Conservation (phyloP, 2,888 invertebrate genomes). For the Andrena hattorfiana region DNA sequence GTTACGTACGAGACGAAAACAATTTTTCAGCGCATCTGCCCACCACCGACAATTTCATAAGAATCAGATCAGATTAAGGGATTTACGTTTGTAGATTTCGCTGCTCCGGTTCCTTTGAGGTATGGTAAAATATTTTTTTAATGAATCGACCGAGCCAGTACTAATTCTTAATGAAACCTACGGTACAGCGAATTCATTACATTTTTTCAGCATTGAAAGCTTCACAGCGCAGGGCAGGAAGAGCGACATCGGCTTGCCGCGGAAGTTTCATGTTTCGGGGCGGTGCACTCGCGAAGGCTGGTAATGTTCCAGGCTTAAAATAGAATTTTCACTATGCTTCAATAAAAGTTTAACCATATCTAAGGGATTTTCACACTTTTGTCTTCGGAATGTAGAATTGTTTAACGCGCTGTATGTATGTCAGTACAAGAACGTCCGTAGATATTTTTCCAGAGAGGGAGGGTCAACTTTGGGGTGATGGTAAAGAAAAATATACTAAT, state of each 20-base stretch:
- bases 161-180: neutral
- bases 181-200: conserved; percentile 7
- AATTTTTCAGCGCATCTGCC: conserved; percentile 40
- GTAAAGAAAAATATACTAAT: too few species aligned
- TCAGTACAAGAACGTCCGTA: too few species aligned
- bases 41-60: conserved; percentile 10
- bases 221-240: conserved; percentile 57
- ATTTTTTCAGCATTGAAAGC: conserved; percentile 20
- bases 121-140: neutral
- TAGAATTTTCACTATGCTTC: conserved; percentile 38
- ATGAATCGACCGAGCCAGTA: neutral
- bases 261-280: conserved; percentile 81
- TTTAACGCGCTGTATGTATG: too few species aligned
- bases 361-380: neutral
- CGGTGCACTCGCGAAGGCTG: conserved; percentile 60
- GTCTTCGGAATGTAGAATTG: neutral
- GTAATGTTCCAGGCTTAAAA: conserved; percentile 49
- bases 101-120: neutral
- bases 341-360: conserved; percentile 27
- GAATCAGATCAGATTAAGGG: conserved; percentile 4
- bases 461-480: too few species aligned
- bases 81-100: neutral
- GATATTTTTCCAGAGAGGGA: too few species aligned
- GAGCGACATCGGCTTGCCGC: conserved; percentile 71
- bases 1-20: conserved; percentile 32